Evolutionary conservation across 2,113 vertebrate genomes (phyloP), one percentile per base, ranked within the genome.

Genomic region (Australoheros scitulus): DNA sequence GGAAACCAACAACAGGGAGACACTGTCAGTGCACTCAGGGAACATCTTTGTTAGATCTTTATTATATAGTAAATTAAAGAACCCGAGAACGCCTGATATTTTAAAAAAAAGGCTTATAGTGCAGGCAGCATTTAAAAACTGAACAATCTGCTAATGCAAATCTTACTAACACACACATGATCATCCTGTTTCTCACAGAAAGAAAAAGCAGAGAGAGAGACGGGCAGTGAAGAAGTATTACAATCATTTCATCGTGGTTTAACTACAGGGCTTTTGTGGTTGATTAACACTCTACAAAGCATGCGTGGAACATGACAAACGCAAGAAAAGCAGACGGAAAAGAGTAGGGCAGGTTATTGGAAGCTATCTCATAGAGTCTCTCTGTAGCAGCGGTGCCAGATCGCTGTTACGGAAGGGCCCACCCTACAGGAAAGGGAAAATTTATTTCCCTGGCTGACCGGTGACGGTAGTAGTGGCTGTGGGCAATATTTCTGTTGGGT

Each of bases 371-470:
- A 41, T 41, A 32, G 18, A 38, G 55, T n/a, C 47, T n/a, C n/a
- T n/a, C n/a, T 58, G 34, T 18, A 55, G 55, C 29, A 41, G 36
- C 34, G 26, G 1, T 76, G 59, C 61, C 78, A 83, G 43, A 55
- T 38, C 50, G 80, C 68, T 79, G 52, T 50, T 61, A 11, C 4
- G 29, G 88, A 77, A 32, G 64, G 59, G 5, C 68, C 63, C 79
- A 87, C 81, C 87, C 79, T 50, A 89, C 72, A 84, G 85, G 86
- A 89, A 87, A 86, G 55, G 60, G 13, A 83, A 52, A 14, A 79
- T 91, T 60, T 64, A 84, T 89, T 86, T 84, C 79, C 64, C 58
- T 41, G 38, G 84, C 61, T 79, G 84, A 63, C 64, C n/a, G 3
- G 20, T 15, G 47, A 22, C 60, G 14, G 59, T 82, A 65, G 43